phyloP scores from a whole-genome alignment of 2,797 vertebrate species.

The Oceanodroma leucorhoa region DNA sequence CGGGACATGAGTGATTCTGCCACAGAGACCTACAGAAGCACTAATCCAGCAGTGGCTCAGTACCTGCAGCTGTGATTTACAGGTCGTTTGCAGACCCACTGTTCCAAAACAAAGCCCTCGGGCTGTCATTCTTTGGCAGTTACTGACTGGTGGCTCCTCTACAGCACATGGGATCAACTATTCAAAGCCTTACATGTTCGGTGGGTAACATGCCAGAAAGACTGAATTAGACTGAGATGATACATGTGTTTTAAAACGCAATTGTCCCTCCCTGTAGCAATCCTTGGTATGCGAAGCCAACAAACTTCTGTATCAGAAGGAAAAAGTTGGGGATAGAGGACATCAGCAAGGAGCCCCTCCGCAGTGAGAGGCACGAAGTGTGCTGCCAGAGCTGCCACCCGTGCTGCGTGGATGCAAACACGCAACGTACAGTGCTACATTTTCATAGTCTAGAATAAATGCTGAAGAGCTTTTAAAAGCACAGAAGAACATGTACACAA shows the following conservation, averaged over 20 bases:
- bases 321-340: accelerated
- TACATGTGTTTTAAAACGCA: accelerated
- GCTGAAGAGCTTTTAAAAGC: not conserved
- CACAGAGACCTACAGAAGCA: not conserved
- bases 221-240: not conserved
- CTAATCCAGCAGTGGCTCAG: not conserved
- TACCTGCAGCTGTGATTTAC: not conserved
- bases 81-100: accelerated
- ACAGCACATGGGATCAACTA: accelerated
- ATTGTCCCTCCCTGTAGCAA: not conserved
- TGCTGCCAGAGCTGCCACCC: not conserved
- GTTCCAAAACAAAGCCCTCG: not conserved
- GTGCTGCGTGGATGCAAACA: accelerated
- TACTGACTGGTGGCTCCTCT: not conserved
- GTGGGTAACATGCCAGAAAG: not conserved
- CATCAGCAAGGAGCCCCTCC: accelerated
- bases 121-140: not conserved
- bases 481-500: not conserved
- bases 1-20: not conserved
- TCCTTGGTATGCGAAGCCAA: accelerated
- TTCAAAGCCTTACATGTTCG: accelerated
- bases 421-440: accelerated
- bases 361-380: accelerated
- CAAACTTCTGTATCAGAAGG: not conserved
- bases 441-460: accelerated